Evolutionary conservation across 92 coral and sea anemone species (phyloP), one percentile per base, ranked within the genome.

Genomic region (Phenganax stokvisi): DNA sequence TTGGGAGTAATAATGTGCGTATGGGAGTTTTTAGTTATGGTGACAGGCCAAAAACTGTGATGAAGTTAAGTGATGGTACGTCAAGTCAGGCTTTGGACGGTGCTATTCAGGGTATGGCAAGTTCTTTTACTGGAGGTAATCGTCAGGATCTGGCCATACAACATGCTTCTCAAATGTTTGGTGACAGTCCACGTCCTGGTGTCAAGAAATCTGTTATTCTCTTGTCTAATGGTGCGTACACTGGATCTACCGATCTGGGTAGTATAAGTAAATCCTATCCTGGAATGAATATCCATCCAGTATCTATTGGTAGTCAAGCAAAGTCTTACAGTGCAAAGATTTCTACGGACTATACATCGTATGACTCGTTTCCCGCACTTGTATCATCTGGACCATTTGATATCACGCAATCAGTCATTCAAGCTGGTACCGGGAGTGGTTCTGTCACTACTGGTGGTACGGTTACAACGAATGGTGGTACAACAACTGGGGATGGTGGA

Each of bases 1-100:
- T 20, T 8, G 74, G 83, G 12, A 79, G 25, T 51, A 54, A 12
- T 9, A 25, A 51, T 13, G 65, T 64, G 8, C 83, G 83, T 52
- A 25, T 79, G 57, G 83, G 83, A 7, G 31, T 79, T 7, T 79
- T 79, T 25, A 63, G 37, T 30, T 79, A 79, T 56, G 54, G 62
- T 30, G 56, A 13, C 29, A 79, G 0, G 6, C 59, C 83, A 28
- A 51, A 65, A 51, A 44, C 83, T 60, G 62, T 79, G 54, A 0
- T 79, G 69, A 6, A 13, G 16, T 7, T 79, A 3, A 16, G 62
- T n/a, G 51, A 54, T 16, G 83, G 83, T 28, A 53, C 10, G 47
- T 79, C 83, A 10, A 51, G 74, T 17, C 3, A 28, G 25, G 3
- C 53, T 9, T 16, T 79, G 12, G 8, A 52, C 5, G 44, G 20